Evolutionary conservation across 2,113 vertebrate species (phyloP).

Genomic region (Rhinoderma darwinii): DNA sequence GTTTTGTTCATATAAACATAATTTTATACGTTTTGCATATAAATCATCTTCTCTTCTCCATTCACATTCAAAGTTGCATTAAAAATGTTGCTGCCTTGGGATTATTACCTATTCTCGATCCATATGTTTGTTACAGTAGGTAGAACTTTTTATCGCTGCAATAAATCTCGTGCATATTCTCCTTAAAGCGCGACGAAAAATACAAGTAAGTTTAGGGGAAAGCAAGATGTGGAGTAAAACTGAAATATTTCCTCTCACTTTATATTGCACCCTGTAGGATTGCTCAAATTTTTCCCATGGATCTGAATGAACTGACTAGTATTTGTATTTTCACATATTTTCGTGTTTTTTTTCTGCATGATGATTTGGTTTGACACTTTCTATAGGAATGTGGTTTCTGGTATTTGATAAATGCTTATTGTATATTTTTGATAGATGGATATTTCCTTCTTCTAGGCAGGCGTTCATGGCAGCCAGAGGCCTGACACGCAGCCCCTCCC

Average conservation of each 20-base stretch:
- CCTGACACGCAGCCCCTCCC: too few relatives aligned
- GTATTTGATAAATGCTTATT: neutral
- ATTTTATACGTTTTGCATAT: too few relatives aligned
- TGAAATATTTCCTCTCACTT: constrained; percentile 24
- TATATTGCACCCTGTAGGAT: neutral
- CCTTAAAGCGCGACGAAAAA: constrained; percentile 6
- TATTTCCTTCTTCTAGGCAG: too few relatives aligned
- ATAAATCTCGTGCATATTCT: neutral
- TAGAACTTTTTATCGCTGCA: neutral
- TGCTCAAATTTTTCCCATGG: constrained; percentile 44
- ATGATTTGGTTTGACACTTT: neutral
- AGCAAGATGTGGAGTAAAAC: neutral
- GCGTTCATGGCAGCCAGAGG: too few relatives aligned
- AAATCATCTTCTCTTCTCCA: too few relatives aligned
- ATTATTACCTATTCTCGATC: neutral
- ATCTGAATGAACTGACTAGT: neutral
- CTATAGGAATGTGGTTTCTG: neutral
- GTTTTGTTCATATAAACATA: too few relatives aligned
- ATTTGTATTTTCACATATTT: neutral
- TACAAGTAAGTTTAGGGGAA: neutral
- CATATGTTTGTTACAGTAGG: neutral
- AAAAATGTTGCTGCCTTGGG: neutral
- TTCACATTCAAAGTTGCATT: neutral
- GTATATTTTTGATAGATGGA: neutral
- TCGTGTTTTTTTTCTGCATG: neutral